These are phyloP conservation scores for Eretmocerus hayati DNA, from an alignment of 2,888 invertebrate genomes.

Conservation along the genomic window DNA sequence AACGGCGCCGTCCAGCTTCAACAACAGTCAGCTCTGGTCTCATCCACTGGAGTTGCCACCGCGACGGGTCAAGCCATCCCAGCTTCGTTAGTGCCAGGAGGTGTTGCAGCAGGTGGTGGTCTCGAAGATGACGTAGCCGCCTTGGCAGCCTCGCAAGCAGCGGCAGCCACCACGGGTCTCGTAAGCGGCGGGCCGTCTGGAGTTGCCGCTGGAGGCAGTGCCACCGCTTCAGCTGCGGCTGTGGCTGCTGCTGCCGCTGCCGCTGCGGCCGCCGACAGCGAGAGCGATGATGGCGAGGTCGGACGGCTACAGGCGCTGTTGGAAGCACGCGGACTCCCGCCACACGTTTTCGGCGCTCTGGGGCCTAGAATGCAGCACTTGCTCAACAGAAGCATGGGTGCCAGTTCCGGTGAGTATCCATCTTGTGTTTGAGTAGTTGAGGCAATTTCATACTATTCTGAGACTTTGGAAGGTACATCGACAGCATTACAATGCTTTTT, in stretches of 20 bases:
- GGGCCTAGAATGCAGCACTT: constrained; percentile 96
- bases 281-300: constrained; percentile 90
- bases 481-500: too few relatives aligned
- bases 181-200: constrained; percentile 46
- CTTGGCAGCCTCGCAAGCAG: not conserved
- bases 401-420: constrained; percentile 63
- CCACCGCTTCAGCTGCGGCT: not conserved
- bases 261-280: constrained; percentile 56
- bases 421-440: too few relatives aligned
- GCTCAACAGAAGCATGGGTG: constrained; percentile 88
- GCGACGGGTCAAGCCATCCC: too few relatives aligned
- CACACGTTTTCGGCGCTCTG: constrained; percentile 90
- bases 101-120: not conserved
- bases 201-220: not conserved
- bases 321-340: constrained; percentile 92
- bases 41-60: too few relatives aligned
- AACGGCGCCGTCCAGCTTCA: constrained; percentile 26
- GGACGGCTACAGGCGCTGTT: constrained; percentile 89
- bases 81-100: not conserved
- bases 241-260: constrained; percentile 49
- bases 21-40: constrained; percentile 29
- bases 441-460: too few relatives aligned
- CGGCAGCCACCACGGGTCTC: not conserved
- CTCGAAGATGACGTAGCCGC: not conserved
- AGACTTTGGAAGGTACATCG: too few relatives aligned